phyloP scores from a whole-genome alignment of 2,888 invertebrate species.

The Epinotia brunnichana region DNA sequence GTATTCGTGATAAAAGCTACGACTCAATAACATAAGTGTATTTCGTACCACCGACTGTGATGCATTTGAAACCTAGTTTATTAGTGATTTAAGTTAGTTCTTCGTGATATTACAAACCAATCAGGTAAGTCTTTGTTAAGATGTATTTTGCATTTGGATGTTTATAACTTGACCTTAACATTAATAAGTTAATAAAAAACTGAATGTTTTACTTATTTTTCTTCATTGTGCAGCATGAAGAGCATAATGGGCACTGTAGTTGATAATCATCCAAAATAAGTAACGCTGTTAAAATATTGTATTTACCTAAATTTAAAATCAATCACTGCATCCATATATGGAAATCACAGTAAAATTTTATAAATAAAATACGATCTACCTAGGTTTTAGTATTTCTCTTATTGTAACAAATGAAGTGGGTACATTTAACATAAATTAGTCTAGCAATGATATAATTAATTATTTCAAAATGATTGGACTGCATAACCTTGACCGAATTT shows the following conservation, averaged over 20 bases:
- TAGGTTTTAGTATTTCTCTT: not conserved
- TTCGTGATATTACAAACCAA: conserved; percentile 31
- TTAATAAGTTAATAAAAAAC: conserved; percentile 25
- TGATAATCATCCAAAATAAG: conserved; percentile 20
- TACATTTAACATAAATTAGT: not conserved
- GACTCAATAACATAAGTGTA: conserved; percentile 32
- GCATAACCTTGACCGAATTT: conserved; percentile 11
- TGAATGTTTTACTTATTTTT: conserved; percentile 9
- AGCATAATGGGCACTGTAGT: conserved; percentile 8
- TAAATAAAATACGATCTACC: no score
- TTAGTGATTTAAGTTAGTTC: conserved; percentile 34
- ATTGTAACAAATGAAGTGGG: conserved; percentile 11
- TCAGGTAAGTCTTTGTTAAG: conserved; percentile 43
- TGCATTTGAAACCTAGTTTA: conserved; percentile 37
- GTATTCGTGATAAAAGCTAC: conserved; percentile 41
- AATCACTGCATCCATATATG: not conserved
- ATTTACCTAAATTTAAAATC: conserved; percentile 3
- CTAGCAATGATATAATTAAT: not conserved
- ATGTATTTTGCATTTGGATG: conserved; percentile 35
- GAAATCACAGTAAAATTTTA: not conserved
- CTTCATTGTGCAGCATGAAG: not conserved
- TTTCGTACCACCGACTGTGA: conserved; percentile 39
- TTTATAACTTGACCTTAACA: conserved; percentile 20
- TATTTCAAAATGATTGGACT: not conserved
- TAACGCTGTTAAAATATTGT: conserved; percentile 15